Percentiles rank a stretch among this genome's conserved stretches.
Conservation (phyloP, 2,113 vertebrate genomes). For the Clarias magur region DNA sequence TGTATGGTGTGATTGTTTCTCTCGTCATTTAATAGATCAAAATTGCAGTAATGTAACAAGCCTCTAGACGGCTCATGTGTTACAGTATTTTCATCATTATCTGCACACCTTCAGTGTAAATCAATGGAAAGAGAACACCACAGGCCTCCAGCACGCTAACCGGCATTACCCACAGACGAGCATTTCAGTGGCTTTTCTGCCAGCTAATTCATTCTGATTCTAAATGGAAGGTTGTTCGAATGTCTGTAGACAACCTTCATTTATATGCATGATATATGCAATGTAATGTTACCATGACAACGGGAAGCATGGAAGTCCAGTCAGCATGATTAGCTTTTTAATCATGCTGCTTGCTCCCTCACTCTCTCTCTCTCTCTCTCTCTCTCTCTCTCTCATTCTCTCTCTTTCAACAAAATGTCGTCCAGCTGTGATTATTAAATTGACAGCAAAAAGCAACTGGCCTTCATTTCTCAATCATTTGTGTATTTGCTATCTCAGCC, state of each 20-base stretch:
- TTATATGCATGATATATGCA: conserved; percentile 12
- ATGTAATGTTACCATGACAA: neutral
- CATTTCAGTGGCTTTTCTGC: neutral
- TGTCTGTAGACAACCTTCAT: neutral
- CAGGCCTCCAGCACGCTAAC: neutral
- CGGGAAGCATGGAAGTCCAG: neutral
- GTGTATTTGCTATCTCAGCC: neutral
- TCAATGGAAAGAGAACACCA: neutral
- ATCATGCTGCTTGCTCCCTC: neutral
- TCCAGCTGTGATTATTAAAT: neutral
- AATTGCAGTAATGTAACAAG: neutral
- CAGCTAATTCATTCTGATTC: neutral
- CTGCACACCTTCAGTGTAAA: neutral
- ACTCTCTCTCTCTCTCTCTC: too few relatives aligned
- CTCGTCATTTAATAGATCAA: neutral
- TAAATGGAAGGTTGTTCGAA: neutral
- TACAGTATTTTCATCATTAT: neutral
- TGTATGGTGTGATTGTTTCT: neutral
- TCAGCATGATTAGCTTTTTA: neutral
- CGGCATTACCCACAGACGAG: neutral
- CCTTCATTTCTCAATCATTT: neutral
- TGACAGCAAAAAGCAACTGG: neutral
- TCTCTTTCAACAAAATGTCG: neutral
- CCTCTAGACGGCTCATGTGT: neutral
- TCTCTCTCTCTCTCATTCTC: too few relatives aligned